A percentile compares a stretch with the other conserved stretches of the same genome.
Evolutionary conservation across 1,140 invertebrate species (phyloP).

Genomic region (Orius laevigatus): DNA sequence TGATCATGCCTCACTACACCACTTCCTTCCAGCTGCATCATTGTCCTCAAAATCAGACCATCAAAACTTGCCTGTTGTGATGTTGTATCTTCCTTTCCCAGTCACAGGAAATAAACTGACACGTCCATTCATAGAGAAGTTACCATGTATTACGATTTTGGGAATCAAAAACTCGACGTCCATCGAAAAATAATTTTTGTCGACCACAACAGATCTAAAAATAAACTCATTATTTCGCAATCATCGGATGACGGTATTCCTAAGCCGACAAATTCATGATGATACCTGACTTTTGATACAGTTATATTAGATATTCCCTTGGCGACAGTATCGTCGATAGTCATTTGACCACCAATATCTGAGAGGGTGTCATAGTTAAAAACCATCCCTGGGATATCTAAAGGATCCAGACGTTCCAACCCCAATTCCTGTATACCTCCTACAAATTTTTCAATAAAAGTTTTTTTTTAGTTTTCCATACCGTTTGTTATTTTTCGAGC

Average conservation of each 20-base stretch:
- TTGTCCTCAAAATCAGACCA: too few relatives aligned
- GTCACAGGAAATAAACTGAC: conserved; percentile 21
- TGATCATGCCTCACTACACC: too few relatives aligned
- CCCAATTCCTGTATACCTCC: conserved; percentile 14
- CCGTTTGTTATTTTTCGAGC: too few relatives aligned
- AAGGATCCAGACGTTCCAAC: conserved; percentile 19
- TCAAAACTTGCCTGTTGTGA: conserved; percentile 17
- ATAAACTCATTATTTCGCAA: too few relatives aligned
- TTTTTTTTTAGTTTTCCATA: too few relatives aligned
- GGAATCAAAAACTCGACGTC: conserved; percentile 23
- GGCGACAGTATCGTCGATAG: conserved; percentile 17
- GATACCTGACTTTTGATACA: conserved; percentile 22
- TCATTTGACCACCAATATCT: conserved; percentile 19
- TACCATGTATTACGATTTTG: conserved; percentile 18
- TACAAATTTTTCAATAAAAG: conserved; percentile 10
- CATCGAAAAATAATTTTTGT: conserved; percentile 20
- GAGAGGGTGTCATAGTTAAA: conserved; percentile 19
- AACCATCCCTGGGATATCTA: conserved; percentile 20
- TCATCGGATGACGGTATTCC: too few relatives aligned
- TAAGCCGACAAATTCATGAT: too few relatives aligned
- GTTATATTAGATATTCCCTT: conserved; percentile 18
- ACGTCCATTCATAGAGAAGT: conserved; percentile 22
- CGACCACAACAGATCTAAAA: conserved; percentile 19
- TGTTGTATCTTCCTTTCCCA: conserved; percentile 22
- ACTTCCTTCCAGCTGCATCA: too few relatives aligned